Base-by-base conservation (phyloP, 2,888 invertebrate species). In the Aplocera efformata region DNA sequence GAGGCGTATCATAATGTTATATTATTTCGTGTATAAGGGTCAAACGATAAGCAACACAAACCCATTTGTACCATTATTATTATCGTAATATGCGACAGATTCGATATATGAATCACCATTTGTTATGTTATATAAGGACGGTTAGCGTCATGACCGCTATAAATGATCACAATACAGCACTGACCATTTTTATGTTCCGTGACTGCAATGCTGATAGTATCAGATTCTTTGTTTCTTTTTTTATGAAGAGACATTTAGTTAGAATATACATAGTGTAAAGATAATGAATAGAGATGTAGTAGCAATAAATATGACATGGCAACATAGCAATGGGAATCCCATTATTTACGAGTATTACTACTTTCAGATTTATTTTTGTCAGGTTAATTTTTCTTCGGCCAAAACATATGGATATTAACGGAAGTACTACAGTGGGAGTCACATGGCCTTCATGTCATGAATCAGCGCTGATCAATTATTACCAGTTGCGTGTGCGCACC, bases 381-480 rank as follows among this genome's bases (percentile, higher is more conserved):
- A n/a, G n/a, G n/a, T n/a, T n/a, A n/a, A n/a, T n/a, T n/a, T n/a
- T n/a, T n/a, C n/a, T n/a, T 33, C 21, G 34, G 23, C 33, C 35
- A 34, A 40, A 39, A 45, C 30, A 34, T 40, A 34, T 38, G 34
- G 42, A 42, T 35, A 39, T 42, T 41, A 48, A 45, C 50, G 51
- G 48, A 52, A 55, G 48, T 33, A 38, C 36, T 20, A 25, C 31
- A 35, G 51, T 50, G 48, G 54, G 54, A 31, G 51, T 43, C 33
- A 33, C 22, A 43, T 34, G 53, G 39, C 58, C 58, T 56, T 55
- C 54, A 26, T 20, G 29, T n/a, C 10, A 39, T 58, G 58, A 58
- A 48, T 58, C 58, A 58, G 37, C 49, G 32, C 10, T 23, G 37
- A 46, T 53, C 32, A 25, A n/a, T 34, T 38, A 23, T 31, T 40